Evolutionary conservation across 2,113 vertebrate genomes (phyloP).

Genomic region (Nesogale talazaci): DNA sequence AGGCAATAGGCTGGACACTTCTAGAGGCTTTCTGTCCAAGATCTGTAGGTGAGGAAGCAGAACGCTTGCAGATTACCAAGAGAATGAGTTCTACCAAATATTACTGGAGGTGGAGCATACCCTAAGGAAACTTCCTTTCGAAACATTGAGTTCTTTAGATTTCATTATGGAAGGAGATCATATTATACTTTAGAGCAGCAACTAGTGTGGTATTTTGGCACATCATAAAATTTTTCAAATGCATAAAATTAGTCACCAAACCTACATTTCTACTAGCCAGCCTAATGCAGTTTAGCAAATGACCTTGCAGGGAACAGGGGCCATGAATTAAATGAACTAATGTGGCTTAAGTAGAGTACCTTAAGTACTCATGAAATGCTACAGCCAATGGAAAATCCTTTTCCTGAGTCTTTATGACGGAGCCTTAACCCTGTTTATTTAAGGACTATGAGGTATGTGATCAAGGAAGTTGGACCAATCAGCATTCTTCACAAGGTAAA

Average conservation of each 20-base stretch:
- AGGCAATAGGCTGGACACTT: too few species aligned
- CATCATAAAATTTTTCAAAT: background rate
- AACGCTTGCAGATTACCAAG: too few species aligned
- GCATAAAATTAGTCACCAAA: background rate
- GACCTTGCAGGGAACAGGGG: background rate
- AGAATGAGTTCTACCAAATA: background rate
- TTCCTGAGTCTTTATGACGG: too few species aligned
- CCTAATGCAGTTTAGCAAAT: background rate
- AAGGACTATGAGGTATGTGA: too few species aligned
- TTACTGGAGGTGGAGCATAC: background rate
- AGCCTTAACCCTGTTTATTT: too few species aligned
- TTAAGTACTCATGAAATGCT: too few species aligned
- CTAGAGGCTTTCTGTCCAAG: too few species aligned
- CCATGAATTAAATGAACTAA: background rate
- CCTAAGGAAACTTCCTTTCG: background rate
- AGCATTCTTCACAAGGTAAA: too few species aligned
- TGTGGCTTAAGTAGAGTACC: background rate
- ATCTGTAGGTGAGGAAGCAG: too few species aligned
- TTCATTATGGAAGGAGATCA: background rate
- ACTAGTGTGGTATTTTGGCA: background rate
- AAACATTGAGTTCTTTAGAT: background rate
- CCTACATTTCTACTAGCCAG: background rate
- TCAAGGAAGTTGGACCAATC: too few species aligned
- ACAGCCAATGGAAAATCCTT: too few species aligned
- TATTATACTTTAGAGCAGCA: background rate